phyloP scores from a whole-genome alignment of 1,140 invertebrate species.

The Hestina assimilis region DNA sequence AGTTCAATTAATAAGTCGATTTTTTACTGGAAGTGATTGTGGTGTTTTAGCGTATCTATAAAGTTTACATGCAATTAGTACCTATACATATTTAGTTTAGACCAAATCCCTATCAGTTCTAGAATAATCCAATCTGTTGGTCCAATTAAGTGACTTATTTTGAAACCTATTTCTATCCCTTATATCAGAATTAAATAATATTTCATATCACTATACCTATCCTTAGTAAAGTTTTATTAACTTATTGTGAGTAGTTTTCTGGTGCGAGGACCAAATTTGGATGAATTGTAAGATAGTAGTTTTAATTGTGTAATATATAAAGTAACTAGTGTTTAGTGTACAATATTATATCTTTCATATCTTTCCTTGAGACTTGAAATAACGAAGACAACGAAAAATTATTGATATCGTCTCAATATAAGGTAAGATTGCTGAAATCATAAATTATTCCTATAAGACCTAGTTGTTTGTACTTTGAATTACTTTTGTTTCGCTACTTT shows the following conservation, averaged over 20 bases:
- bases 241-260: conserved; percentile 21
- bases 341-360: conserved; percentile 42
- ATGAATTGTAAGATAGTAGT: conserved; percentile 38
- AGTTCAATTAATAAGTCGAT: conserved; percentile 18
- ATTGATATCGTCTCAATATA: conserved; percentile 45
- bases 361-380: conserved; percentile 19
- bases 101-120: conserved; percentile 24
- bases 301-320: conserved; percentile 20
- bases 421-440: conserved; percentile 40
- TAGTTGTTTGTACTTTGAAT: not conserved
- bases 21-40: conserved; percentile 47
- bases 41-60: conserved; percentile 43
- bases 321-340: conserved; percentile 37
- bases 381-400: conserved; percentile 43
- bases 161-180: conserved; percentile 23
- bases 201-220: conserved; percentile 51
- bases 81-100: conserved; percentile 22
- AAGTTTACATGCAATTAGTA: conserved; percentile 28
- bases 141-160: conserved; percentile 65
- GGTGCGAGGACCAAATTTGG: conserved; percentile 56
- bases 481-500: too few species aligned
- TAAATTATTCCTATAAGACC: conserved; percentile 3
- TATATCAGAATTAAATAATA: conserved; percentile 39
- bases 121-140: conserved; percentile 44
- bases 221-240: conserved; percentile 15